Percentiles rank a stretch among this genome's conserved stretches.
Conservation (phyloP, 2,113 vertebrate genomes). For the Meleagris gallopavo region DNA sequence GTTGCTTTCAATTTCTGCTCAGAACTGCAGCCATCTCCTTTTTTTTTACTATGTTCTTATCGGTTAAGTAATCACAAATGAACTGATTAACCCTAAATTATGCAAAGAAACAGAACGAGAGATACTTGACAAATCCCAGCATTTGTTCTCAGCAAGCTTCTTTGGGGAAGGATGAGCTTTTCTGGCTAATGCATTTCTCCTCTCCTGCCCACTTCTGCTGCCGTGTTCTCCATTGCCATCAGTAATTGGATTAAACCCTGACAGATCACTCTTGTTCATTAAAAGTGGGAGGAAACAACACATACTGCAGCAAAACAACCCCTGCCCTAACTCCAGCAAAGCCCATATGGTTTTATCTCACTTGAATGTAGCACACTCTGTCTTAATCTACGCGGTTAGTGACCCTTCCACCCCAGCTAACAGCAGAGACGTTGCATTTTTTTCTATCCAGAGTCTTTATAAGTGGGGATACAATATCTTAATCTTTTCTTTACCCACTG, state of each 20-base stretch:
- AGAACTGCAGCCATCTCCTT: neutral
- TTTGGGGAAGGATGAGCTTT: neutral
- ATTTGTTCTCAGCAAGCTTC: neutral
- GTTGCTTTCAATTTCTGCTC: neutral
- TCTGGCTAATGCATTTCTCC: neutral
- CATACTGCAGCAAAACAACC: neutral
- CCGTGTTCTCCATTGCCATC: neutral
- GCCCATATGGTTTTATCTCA: neutral
- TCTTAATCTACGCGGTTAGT: neutral
- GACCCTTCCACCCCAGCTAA: neutral
- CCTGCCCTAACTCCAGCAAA: neutral
- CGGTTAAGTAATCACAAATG: neutral
- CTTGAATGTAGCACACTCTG: neutral
- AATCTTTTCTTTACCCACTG: neutral
- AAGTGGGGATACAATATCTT: neutral
- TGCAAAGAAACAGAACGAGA: neutral
- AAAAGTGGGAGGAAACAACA: neutral
- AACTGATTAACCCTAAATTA: neutral
- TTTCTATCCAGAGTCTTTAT: neutral
- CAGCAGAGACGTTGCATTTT: neutral
- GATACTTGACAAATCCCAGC: neutral
- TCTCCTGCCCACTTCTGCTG: neutral
- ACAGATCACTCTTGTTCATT: neutral
- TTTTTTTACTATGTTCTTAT: neutral
- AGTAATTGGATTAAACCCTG: conserved; percentile 44